Percentiles rank a stretch among this genome's conserved stretches.
phyloP scores from a whole-genome alignment of 2,113 vertebrate genomes.

The Rana temporaria region DNA sequence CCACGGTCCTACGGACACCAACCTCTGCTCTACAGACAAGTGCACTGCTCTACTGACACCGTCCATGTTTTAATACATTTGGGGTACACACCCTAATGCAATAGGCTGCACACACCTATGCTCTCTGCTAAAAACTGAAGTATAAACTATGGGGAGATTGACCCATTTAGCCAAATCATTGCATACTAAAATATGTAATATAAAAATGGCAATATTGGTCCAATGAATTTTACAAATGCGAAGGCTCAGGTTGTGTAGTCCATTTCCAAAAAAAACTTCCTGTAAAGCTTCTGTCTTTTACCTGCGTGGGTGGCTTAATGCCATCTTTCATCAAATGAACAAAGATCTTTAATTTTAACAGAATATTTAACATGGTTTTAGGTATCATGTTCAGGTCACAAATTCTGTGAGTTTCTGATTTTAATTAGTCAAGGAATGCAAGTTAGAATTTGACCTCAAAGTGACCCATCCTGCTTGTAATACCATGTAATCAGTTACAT shows the following conservation, averaged over 20 bases:
- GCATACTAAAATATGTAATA: too few species aligned
- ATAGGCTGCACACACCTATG: too few species aligned
- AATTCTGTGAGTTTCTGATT: constrained; percentile 24
- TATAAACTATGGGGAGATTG: too few species aligned
- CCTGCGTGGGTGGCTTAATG: not conserved
- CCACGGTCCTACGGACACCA: too few species aligned
- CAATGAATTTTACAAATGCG: not conserved
- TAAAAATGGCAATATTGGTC: too few species aligned
- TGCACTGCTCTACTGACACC: too few species aligned
- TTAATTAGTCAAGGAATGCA: constrained; percentile 62
- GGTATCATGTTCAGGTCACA: constrained; percentile 47
- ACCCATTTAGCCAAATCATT: too few species aligned
- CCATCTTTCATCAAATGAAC: constrained; percentile 38
- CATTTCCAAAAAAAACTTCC: not conserved
- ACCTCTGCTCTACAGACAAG: too few species aligned
- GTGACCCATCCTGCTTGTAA: constrained; percentile 46
- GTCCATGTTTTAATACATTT: too few species aligned
- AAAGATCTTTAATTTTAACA: constrained; percentile 53
- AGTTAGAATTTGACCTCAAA: constrained; percentile 60
- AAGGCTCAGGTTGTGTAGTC: not conserved
- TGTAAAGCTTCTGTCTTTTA: not conserved
- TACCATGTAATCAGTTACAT: constrained; percentile 57
- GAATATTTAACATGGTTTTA: constrained; percentile 17
- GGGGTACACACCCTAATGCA: too few species aligned
- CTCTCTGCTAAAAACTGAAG: too few species aligned